phyloP scores from a whole-genome alignment of 2,797 vertebrate genomes.

The Acanthopagrus latus region DNA sequence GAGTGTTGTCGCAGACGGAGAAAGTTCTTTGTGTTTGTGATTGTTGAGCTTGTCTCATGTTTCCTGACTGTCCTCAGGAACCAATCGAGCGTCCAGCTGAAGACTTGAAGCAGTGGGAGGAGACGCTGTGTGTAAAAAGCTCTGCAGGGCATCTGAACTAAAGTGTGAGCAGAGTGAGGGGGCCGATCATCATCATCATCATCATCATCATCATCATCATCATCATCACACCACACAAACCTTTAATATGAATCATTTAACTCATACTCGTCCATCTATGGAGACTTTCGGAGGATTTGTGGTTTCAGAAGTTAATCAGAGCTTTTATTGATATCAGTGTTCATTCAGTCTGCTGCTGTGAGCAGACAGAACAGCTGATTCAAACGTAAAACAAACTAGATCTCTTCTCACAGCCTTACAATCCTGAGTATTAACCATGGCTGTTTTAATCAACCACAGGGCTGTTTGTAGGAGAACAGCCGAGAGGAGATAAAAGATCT shows the following conservation, averaged over 20 bases:
- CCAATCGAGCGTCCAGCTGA: not conserved
- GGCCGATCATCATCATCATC: not conserved
- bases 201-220: too few species aligned
- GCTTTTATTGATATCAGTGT: too few species aligned
- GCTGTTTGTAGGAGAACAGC: not conserved
- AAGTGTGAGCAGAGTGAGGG: not conserved
- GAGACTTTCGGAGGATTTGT: not conserved
- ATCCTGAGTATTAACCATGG: too few species aligned
- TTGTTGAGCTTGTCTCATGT: too few species aligned
- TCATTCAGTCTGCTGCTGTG: not conserved
- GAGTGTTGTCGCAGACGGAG: too few species aligned
- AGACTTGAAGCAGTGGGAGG: not conserved
- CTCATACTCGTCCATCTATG: not conserved
- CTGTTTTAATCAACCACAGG: not conserved
- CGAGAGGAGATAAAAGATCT: too few species aligned
- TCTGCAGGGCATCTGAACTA: not conserved
- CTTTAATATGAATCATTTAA: not conserved
- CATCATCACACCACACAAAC: too few species aligned
- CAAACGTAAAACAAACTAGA: not conserved
- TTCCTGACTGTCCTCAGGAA: too few species aligned
- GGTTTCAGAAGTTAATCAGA: not conserved
- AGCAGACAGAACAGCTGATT: slow-evolving; percentile 7
- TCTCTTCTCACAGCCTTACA: not conserved
- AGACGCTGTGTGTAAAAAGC: too few species aligned
- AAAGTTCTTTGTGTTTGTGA: too few species aligned